Conservation (phyloP, 35 echinoderm and acorn worm species). For the Lytechinus pictus region DNA sequence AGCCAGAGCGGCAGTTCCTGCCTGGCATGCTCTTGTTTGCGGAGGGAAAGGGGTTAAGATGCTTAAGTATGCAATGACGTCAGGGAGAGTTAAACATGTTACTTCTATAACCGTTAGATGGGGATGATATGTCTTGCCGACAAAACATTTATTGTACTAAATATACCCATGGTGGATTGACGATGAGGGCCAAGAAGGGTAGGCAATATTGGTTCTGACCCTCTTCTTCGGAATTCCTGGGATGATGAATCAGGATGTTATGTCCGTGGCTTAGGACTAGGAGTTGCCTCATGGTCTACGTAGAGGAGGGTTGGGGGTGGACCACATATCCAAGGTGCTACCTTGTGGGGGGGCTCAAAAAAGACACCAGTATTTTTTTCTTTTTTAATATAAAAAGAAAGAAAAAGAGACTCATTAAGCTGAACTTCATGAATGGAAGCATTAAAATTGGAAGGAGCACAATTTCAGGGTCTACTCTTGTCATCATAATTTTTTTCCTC, state of each 20-base stretch:
- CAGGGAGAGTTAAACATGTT: slow-evolving; percentile 1
- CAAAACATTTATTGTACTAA: slow-evolving; percentile 20
- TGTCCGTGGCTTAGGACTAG: neutral
- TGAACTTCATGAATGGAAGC: too few species aligned
- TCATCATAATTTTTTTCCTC: too few species aligned
- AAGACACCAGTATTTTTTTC: too few species aligned
- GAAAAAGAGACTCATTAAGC: too few species aligned
- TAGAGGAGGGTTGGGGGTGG: too few species aligned
- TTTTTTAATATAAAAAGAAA: too few species aligned
- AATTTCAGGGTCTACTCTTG: too few species aligned
- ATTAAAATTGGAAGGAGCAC: too few species aligned
- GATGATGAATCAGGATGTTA: neutral
- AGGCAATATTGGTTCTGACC: neutral
- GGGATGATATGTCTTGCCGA: neutral
- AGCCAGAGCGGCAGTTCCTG: neutral
- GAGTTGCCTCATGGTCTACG: too few species aligned
- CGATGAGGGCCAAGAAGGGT: neutral
- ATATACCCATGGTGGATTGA: neutral
- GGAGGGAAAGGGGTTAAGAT: neutral
- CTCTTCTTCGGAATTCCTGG: neutral
- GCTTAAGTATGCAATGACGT: neutral
- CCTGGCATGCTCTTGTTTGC: neutral
- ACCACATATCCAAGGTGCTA: too few species aligned
- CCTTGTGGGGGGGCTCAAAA: too few species aligned
- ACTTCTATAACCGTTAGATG: neutral